phyloP scores from a whole-genome alignment of 1,140 invertebrate genomes.

The Chrysomallon squamiferum region DNA sequence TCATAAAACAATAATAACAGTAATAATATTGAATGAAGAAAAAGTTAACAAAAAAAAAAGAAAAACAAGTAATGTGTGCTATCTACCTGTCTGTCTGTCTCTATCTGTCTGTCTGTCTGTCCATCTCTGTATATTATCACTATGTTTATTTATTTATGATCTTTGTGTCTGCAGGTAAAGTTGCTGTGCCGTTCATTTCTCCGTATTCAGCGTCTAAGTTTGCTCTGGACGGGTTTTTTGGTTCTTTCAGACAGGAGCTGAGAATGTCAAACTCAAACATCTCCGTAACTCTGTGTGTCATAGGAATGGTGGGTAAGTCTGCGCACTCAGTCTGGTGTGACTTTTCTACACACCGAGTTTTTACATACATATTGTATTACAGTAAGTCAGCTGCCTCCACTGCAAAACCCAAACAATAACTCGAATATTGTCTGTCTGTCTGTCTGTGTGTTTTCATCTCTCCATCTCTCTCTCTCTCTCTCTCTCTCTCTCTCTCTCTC shows the following conservation, averaged over 20 bases:
- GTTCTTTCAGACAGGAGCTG: slow-evolving; percentile 47
- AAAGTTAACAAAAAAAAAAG: too few species aligned
- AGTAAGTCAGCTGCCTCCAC: not conserved
- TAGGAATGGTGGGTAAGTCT: slow-evolving; percentile 54
- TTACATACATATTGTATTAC: too few species aligned
- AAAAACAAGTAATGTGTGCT: too few species aligned
- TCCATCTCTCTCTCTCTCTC: too few species aligned
- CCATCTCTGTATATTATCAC: too few species aligned
- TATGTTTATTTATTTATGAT: not conserved
- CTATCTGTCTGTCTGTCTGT: too few species aligned
- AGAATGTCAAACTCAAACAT: slow-evolving; percentile 38
- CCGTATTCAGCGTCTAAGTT: slow-evolving; percentile 54
- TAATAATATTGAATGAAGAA: too few species aligned
- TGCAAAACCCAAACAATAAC: not conserved
- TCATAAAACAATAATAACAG: too few species aligned
- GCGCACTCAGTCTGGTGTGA: not conserved
- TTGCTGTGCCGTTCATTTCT: slow-evolving; percentile 45
- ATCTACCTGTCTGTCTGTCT: too few species aligned
- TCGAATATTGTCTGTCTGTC: too few species aligned
- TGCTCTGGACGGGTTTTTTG: slow-evolving; percentile 58
- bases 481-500: too few species aligned
- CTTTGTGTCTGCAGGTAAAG: slow-evolving; percentile 36
- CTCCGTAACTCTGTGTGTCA: slow-evolving; percentile 53
- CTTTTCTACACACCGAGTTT: not conserved
- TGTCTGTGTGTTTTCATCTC: too few species aligned